Evolutionary conservation across 2,888 invertebrate species (phyloP).

Genomic region (Monopis laevigella): DNA sequence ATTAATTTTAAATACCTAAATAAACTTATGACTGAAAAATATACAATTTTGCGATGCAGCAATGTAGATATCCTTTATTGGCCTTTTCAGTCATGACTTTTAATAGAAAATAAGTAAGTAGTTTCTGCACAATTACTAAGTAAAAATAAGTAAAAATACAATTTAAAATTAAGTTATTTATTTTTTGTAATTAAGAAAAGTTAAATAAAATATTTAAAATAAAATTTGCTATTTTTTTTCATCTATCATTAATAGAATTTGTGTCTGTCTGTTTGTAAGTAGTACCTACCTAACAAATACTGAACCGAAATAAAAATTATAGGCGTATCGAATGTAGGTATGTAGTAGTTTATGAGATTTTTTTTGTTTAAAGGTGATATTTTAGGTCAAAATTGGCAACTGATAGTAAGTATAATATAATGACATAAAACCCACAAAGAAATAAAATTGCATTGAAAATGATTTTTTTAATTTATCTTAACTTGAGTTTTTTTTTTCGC

Average conservation of each 20-base stretch:
- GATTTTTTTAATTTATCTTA: too few species aligned
- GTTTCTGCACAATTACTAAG: neutral
- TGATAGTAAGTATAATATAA: too few species aligned
- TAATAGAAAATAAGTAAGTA: neutral
- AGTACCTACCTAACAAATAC: too few species aligned
- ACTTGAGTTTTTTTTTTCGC: too few species aligned
- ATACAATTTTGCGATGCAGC: constrained; percentile 25
- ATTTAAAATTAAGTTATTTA: neutral
- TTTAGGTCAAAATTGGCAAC: too few species aligned
- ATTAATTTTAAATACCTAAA: constrained; percentile 1
- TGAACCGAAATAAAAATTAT: too few species aligned
- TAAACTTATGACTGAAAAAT: constrained; percentile 63
- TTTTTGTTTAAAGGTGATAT: too few species aligned
- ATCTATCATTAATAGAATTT: neutral
- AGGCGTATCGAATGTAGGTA: too few species aligned
- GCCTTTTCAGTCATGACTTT: constrained; percentile 64
- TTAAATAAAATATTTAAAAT: neutral
- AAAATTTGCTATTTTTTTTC: neutral
- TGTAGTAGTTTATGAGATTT: too few species aligned
- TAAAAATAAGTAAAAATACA: neutral
- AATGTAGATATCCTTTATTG: constrained; percentile 18
- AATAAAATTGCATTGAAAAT: too few species aligned
- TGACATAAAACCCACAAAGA: too few species aligned
- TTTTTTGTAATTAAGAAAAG: neutral
- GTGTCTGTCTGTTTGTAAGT: too few species aligned